Conservation (phyloP, 1,140 invertebrate species). For the Ylistrum balloti region DNA sequence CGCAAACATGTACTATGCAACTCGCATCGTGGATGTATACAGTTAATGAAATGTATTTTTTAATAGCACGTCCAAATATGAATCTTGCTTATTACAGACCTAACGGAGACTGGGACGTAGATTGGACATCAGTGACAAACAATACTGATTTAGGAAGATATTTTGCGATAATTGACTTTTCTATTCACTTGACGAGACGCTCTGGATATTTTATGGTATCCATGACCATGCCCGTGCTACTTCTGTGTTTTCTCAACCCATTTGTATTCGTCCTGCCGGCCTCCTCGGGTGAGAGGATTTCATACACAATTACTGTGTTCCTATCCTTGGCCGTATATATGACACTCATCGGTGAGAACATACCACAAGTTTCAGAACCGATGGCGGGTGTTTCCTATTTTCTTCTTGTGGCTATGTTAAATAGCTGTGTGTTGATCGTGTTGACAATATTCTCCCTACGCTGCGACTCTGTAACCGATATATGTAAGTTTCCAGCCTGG, state of each 20-base stretch:
- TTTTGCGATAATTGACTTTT: not conserved
- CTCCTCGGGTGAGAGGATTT: too few relatives aligned
- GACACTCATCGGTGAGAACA: not conserved
- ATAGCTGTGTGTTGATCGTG: not conserved
- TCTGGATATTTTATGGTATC: not conserved
- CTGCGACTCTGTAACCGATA: not conserved
- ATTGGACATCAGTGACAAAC: not conserved
- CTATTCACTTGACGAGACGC: not conserved
- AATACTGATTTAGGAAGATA: not conserved
- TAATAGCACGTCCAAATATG: not conserved
- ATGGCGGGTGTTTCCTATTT: slow-evolving; percentile 14
- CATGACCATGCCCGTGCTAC: not conserved
- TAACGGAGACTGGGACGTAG: not conserved
- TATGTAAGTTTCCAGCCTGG: not conserved
- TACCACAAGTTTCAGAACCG: not conserved
- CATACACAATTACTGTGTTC: not conserved
- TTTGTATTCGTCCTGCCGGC: too few relatives aligned
- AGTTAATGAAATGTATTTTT: not conserved
- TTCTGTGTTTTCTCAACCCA: not conserved
- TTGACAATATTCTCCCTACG: not conserved
- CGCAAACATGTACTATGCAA: not conserved
- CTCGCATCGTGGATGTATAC: not conserved
- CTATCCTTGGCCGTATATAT: not conserved
- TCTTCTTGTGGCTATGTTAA: not conserved
- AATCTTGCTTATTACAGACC: not conserved